Evolutionary conservation across 1,140 invertebrate genomes (phyloP), one percentile per base, ranked within the genome.

Genomic region (Popillia japonica): DNA sequence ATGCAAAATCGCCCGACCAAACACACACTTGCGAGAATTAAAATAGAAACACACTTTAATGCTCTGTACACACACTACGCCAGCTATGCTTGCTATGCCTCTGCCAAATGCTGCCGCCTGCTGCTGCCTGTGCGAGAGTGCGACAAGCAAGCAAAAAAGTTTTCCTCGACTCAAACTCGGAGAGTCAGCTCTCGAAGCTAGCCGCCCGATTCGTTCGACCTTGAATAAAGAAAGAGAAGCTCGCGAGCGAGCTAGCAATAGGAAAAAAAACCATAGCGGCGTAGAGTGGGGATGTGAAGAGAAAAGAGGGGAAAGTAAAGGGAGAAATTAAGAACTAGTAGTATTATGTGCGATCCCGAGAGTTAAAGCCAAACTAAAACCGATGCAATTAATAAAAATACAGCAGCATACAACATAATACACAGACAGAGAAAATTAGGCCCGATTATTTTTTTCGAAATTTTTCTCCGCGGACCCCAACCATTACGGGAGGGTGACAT

Each of bases 271-370:
- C 22, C 74, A 55, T 42, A 75, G 78, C 77, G 78, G 78, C 78
- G 75, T 75, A 80, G n/a, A n/a, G 83, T 81, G 84, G 84, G 82
- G 80, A 61, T 42, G 23, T 78, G 78, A 79, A 83, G 83, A 85
- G 83, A 84, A 86, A 86, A 84, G 85, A 83, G 85, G 84, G 85
- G 84, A 86, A 86, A 85, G 83, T 85, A 86, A 85, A 86, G 85
- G 83, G 83, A 86, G 86, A 86, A 86, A 86, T 86, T 86, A 83
- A 84, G 84, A 85, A 79, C 79, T 84, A 82, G 82, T 84, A 83
- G 83, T 83, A 84, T 82, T 84, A 84, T 81, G 83, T 82, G 82
- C 79, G 82, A 82, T 82, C 82, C 81, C 79, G 80, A 81, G 79
- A 80, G 79, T 79, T n/a, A 79, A 79, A 82, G 80, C 77, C 76